Conservation (phyloP, 35 echinoderm and acorn worm species). For the Holothuria glaberrima region DNA sequence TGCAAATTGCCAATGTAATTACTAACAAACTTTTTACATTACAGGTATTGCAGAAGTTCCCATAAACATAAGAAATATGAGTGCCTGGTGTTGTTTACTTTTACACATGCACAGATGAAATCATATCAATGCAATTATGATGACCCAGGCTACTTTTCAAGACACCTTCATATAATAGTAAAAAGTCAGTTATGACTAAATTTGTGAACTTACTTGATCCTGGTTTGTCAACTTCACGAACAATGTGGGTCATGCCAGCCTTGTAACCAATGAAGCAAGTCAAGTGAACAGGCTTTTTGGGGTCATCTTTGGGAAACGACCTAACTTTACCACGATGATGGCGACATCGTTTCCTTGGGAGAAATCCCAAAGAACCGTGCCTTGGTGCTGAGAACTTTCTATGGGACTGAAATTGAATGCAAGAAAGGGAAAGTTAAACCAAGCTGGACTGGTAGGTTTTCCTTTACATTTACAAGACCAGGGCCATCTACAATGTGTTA, state of each 20-base stretch:
- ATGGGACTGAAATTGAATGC: slow-evolving; percentile 70
- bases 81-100: too few species aligned
- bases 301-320: slow-evolving; percentile 98
- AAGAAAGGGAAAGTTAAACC: background rate
- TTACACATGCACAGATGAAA: too few species aligned
- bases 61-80: too few species aligned
- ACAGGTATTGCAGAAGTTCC: too few species aligned
- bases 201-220: slow-evolving; percentile 89
- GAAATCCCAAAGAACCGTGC: slow-evolving; percentile 97
- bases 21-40: too few species aligned
- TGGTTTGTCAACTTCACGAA: slow-evolving; percentile 91
- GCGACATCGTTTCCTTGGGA: slow-evolving; percentile 89
- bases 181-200: too few species aligned
- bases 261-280: slow-evolving; percentile 99
- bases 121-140: too few species aligned
- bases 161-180: too few species aligned
- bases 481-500: too few species aligned
- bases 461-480: background rate
- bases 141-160: too few species aligned
- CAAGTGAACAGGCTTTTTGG: slow-evolving; percentile 89
- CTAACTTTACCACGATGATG: slow-evolving; percentile 94
- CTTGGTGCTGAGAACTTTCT: slow-evolving; percentile 98
- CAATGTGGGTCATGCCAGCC: slow-evolving; percentile 98
- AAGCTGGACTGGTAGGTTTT: slow-evolving; percentile 70
- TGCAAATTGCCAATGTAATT: too few species aligned